Evolutionary conservation across 1,140 invertebrate species (phyloP), one percentile per base, ranked within the genome.

Genomic region (Battus philenor): DNA sequence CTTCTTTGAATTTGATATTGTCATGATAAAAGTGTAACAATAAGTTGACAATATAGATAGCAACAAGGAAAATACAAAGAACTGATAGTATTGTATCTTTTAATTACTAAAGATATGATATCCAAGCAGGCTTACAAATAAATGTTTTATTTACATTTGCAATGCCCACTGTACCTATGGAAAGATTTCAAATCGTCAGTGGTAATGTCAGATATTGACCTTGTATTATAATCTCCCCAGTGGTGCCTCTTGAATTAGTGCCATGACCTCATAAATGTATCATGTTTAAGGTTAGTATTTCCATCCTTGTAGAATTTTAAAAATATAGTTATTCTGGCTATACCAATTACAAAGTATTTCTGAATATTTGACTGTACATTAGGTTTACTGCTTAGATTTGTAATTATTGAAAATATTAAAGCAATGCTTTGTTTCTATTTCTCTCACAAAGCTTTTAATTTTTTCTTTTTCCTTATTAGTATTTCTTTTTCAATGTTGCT

Each of bases 91-190:
- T 8, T 41, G 18, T 41, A 41, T 41, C 38, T 41, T 16, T 41
- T 39, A 41, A 41, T 41, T 41, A 27, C 38, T 41, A 29, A 29
- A 41, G 38, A 29, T 41, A 41, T 41, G 24, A 10, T 41, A 41
- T 29, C n/a, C 13, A 5, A 18, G 24, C 16, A 2, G n/a, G 24
- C 38, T 41, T 41, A 26, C 24, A 27, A 26, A 41, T 15, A 16
- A 27, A 13, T 27, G 24, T 41, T n/a, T n/a, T n/a, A 26, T 38
- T 26, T 26, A 1, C 24, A 8, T 39, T 39, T 39, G 7, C 18
- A 24, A 38, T 1, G n/a, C 7, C 26, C 33, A 22, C 22, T 39
- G 34, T 26, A 12, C n/a, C 20, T 24, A 38, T 22, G 34, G 34
- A 39, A 26, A 26, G 11, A 39, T 11, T 13, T 39, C 13, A 27